These are phyloP conservation scores for Channa striata DNA, from an alignment of 2,797 vertebrate species.

Conservation along the genomic window DNA sequence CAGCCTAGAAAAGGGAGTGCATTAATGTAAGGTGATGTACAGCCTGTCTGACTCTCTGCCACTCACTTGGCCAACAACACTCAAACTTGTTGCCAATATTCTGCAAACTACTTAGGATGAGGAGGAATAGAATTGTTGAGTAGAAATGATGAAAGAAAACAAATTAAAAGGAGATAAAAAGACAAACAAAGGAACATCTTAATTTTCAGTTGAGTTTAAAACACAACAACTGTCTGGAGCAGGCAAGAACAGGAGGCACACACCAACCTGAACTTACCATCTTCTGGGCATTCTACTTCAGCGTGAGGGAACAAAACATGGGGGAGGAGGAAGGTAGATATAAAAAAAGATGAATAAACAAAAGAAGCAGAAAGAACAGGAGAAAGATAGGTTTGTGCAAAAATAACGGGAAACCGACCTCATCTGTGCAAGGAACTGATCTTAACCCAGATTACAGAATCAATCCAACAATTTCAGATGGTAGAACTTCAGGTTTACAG, in stretches of 20 bases:
- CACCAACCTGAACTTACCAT: conserved; percentile 96
- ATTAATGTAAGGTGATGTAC: conserved; percentile 30
- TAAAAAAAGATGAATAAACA: conserved; percentile 62
- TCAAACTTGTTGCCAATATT: conserved; percentile 2
- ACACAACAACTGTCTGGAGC: conserved; percentile 64
- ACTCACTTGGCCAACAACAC: conserved; percentile 24
- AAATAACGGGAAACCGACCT: conserved; percentile 15
- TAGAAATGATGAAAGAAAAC: conserved; percentile 8
- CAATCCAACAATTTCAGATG: background rate
- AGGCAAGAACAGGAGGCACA: conserved; percentile 87
- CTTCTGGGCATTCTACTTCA: conserved; percentile 99
- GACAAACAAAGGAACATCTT: background rate
- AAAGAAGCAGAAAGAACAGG: conserved; percentile 66
- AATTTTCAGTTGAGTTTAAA: conserved; percentile 29
- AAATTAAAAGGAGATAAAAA: conserved; percentile 39
- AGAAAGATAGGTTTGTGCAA: conserved; percentile 64
- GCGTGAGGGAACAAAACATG: conserved; percentile 86
- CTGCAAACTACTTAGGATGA: conserved; percentile 15
- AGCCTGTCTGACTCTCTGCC: conserved; percentile 19
- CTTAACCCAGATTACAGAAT: background rate
- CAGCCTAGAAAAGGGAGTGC: conserved; percentile 35
- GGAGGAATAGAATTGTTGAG: conserved; percentile 17
- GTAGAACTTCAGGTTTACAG: background rate
- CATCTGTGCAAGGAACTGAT: background rate
- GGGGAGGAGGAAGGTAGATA: conserved; percentile 88